These are phyloP conservation scores for Oophaga sylvatica DNA, from an alignment of 2,797 vertebrate genomes.

Conservation along the genomic window DNA sequence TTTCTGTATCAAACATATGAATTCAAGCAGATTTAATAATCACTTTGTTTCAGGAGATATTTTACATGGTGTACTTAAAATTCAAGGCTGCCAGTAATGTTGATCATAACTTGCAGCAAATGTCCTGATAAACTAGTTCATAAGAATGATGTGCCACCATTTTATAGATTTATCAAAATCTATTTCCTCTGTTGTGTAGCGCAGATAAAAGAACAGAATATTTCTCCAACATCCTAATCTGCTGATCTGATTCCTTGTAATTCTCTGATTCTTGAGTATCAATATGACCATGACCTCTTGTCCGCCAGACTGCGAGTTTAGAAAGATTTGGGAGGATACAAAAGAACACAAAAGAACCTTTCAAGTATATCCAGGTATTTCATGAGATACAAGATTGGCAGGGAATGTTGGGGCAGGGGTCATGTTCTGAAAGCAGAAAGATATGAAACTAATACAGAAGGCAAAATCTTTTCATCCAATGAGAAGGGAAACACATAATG, in stretches of 20 bases:
- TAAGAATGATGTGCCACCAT: background rate
- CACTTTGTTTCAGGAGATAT: no score
- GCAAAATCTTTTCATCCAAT: background rate
- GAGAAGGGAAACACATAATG: background rate
- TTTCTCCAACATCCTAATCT: background rate
- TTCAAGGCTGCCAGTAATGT: background rate
- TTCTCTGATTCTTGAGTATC: background rate
- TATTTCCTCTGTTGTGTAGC: background rate
- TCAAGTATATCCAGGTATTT: conserved; percentile 35
- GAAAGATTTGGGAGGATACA: conserved; percentile 20
- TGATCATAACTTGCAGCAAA: no score
- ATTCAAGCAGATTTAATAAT: no score
- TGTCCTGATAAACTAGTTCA: background rate
- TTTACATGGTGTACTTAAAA: background rate
- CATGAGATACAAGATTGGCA: conserved; percentile 43
- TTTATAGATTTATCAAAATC: background rate
- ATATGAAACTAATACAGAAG: conserved; percentile 16
- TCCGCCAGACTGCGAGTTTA: conserved; percentile 16
- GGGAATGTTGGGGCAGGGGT: conserved; percentile 25
- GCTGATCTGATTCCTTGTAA: background rate
- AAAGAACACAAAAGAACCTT: conserved; percentile 40
- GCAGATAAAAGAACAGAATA: background rate
- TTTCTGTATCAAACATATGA: no score
- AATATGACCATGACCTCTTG: conserved; percentile 33
- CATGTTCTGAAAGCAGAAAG: conserved; percentile 18